Percentiles rank a stretch among this genome's conserved stretches.
Conservation (phyloP, 2,113 vertebrate genomes). For the Xiphophorus couchianus region DNA sequence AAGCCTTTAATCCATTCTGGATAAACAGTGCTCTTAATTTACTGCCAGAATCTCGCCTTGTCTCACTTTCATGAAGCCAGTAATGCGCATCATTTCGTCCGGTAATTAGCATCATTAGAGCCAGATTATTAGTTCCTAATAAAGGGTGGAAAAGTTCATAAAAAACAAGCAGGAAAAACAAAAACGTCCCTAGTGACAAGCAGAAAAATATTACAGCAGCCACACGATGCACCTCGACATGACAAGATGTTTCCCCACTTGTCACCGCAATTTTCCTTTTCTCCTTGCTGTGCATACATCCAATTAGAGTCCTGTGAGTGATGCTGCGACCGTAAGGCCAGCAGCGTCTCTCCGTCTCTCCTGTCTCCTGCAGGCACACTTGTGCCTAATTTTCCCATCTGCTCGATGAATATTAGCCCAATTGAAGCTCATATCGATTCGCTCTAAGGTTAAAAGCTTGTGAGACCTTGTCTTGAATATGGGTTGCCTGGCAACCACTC, state of each 20-base stretch:
- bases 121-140: not conserved
- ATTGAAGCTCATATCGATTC: constrained; percentile 75
- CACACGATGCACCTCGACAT: not conserved
- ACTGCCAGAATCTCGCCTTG: not conserved
- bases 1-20: not conserved
- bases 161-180: not conserved
- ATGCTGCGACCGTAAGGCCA: constrained; percentile 38
- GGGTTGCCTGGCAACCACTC: constrained; percentile 76
- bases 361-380: constrained; percentile 53
- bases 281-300: constrained; percentile 36
- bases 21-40: not conserved
- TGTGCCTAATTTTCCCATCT: constrained; percentile 74
- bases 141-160: not conserved
- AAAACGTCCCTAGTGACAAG: not conserved
- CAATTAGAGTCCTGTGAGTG: constrained; percentile 45
- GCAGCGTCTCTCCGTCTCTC: constrained; percentile 25
- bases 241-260: constrained; percentile 28
- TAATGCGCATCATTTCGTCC: not conserved
- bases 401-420: constrained; percentile 78
- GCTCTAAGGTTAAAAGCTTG: constrained; percentile 80
- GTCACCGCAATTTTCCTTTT: constrained; percentile 38
- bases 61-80: not conserved
- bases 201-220: not conserved
- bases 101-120: not conserved
- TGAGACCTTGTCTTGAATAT: constrained; percentile 74